Base-by-base conservation (phyloP, 1,140 invertebrate genomes). In the Dreissena rostriformis region DNA sequence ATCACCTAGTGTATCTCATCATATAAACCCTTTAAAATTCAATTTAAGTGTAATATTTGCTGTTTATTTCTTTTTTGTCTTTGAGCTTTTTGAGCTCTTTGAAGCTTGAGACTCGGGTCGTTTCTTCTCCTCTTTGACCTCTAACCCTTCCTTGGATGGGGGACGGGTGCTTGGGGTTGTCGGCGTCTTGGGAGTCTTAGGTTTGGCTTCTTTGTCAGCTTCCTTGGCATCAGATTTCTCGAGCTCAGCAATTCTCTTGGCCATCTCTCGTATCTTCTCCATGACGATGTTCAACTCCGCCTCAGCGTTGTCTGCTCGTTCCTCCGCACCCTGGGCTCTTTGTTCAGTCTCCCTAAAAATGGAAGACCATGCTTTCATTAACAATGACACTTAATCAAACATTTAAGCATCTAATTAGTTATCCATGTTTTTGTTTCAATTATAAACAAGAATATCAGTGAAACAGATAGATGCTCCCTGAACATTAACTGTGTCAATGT, bases 321-420 rank as follows among this genome's bases (percentile, higher is more conserved):
- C 89, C 74, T 92, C 91, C 15, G 91, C 90, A 29, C 22, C 51
- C 75, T 91, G 90, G n/a, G 91, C 91, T 72, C 92, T 76, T 57
- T 92, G 84, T 79, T 93, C 92, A 26, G 92, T 90, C 24, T 68
- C 52, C 67, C 92, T 92, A 82, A 51, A 72, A 63, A 79, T 65
- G 15, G 67, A 19, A 81, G 17, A n/a, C 80, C 15, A 82, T 70
- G 1, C 4, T 39, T 39, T 39, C 4, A 39, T 39, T 5, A 39
- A n/a, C 77, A 51, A 68, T 39, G 8, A 39, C 39, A 39, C 39
- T 39, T 39, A 8, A 39, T 39, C 39, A 39, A 39, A 39, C 39
- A 39, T 39, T 39, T 39, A 39, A 39, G 39, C 2, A 39, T 39
- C 39, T 39, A 39, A 39, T 39, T 8, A 5, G 39, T 39, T 39